A percentile compares a stretch with the other conserved stretches of the same genome.
These are phyloP conservation scores for Scaptomyza tumidula DNA, from an alignment of 2,888 invertebrate species.

Conservation along the genomic window DNA sequence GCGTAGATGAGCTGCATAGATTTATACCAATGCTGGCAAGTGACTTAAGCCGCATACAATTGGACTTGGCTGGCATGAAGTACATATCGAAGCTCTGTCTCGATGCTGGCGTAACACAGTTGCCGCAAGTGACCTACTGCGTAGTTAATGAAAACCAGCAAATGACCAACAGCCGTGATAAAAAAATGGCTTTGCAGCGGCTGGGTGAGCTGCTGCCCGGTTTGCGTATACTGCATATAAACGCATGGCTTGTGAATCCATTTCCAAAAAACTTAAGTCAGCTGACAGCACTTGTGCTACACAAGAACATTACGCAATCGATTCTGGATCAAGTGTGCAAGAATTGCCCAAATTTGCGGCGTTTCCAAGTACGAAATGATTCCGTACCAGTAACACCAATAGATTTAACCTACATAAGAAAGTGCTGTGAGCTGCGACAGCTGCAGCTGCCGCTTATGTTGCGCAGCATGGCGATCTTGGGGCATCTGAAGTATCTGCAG, in stretches of 20 bases:
- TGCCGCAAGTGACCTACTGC: neutral
- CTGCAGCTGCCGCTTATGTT: slow-evolving; percentile 46
- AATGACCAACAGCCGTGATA: neutral
- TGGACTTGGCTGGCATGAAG: slow-evolving; percentile 17
- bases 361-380: slow-evolving; percentile 24
- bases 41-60: slow-evolving; percentile 20
- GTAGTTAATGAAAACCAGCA: neutral
- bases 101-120: neutral
- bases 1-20: slow-evolving; percentile 6
- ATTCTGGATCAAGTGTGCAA: slow-evolving; percentile 19
- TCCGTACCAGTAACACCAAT: neutral
- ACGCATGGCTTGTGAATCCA: neutral
- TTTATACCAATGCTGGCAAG: slow-evolving; percentile 35
- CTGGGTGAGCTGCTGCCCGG: slow-evolving; percentile 14
- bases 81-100: neutral
- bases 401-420: slow-evolving; percentile 20
- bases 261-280: slow-evolving; percentile 28
- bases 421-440: slow-evolving; percentile 25
- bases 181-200: neutral
- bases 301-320: slow-evolving; percentile 12
- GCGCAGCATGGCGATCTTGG: slow-evolving; percentile 12
- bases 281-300: slow-evolving; percentile 12
- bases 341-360: slow-evolving; percentile 15
- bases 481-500: slow-evolving; percentile 27
- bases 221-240: slow-evolving; percentile 14